Evolutionary conservation across 92 coral and sea anemone genomes (phyloP).

Genomic region (Metridium senile): DNA sequence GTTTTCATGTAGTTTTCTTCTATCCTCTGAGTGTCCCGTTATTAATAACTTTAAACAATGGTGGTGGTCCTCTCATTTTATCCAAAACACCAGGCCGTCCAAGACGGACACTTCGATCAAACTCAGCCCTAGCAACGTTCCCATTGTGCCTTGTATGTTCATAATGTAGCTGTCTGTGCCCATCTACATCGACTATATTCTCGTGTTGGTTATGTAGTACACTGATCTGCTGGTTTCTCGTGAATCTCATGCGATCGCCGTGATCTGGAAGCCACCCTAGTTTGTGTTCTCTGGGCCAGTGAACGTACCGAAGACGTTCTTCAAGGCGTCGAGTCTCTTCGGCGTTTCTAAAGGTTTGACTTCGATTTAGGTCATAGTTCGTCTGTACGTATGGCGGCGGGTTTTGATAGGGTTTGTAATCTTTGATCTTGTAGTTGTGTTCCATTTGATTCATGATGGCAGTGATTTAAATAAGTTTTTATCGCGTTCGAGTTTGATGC

Average conservation of each 20-base stretch:
- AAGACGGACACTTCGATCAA: conserved; percentile 74
- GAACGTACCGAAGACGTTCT: conserved; percentile 81
- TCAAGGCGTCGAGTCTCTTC: conserved; percentile 82
- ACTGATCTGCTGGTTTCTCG: conserved; percentile 85
- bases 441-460: conserved; percentile 95
- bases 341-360: conserved; percentile 85
- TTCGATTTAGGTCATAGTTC: conserved; percentile 65
- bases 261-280: conserved; percentile 70
- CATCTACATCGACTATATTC: conserved; percentile 75
- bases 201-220: conserved; percentile 77
- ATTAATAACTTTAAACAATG: conserved; percentile 86
- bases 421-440: conserved; percentile 91
- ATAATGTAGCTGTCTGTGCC: conserved; percentile 71
- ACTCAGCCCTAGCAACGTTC: conserved; percentile 90
- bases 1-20: too few relatives aligned
- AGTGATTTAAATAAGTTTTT: conserved; percentile 1
- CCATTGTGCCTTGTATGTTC: conserved; percentile 62
- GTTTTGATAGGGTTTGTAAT: conserved; percentile 79
- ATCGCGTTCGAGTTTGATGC: neutral
- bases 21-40: conserved; percentile 80
- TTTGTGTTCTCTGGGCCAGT: conserved; percentile 88
- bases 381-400: conserved; percentile 85
- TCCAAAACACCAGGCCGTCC: conserved; percentile 83
- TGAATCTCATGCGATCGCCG: conserved; percentile 84
- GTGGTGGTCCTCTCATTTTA: conserved; percentile 75